These are phyloP conservation scores for Polydrusus cervinus DNA, from an alignment of 2,888 invertebrate species.

Conservation along the genomic window DNA sequence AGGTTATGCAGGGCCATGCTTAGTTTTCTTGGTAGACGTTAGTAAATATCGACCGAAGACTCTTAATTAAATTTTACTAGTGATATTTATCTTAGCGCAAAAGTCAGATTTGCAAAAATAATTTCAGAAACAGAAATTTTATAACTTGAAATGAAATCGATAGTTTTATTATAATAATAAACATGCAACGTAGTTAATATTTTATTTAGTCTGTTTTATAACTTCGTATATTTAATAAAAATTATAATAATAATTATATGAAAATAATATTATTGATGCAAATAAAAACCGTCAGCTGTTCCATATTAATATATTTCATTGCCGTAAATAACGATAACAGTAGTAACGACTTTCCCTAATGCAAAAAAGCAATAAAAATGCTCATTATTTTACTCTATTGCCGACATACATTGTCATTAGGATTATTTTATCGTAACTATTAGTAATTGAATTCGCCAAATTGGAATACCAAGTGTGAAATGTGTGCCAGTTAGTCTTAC, in stretches of 20 bases:
- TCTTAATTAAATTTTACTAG: no score
- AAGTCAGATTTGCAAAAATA: no score
- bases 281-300: conserved; percentile 20
- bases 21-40: no score
- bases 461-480: conserved; percentile 54
- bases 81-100: no score
- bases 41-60: no score
- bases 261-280: conserved; percentile 3
- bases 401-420: conserved; percentile 46
- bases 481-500: conserved; percentile 34
- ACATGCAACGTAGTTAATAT: no score
- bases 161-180: no score
- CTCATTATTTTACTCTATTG: conserved; percentile 49
- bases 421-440: conserved; percentile 53
- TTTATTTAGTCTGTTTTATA: neutral
- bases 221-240: neutral
- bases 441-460: conserved; percentile 53
- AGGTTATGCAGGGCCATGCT: no score
- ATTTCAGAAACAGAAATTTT: no score
- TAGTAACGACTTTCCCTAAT: conserved; percentile 42
- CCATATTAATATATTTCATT: conserved; percentile 30
- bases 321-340: conserved; percentile 36
- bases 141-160: no score
- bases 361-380: conserved; percentile 52
- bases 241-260: conserved; percentile 11